These are phyloP conservation scores for Galerucella pusilla DNA, from an alignment of 2,888 invertebrate genomes.

Conservation along the genomic window DNA sequence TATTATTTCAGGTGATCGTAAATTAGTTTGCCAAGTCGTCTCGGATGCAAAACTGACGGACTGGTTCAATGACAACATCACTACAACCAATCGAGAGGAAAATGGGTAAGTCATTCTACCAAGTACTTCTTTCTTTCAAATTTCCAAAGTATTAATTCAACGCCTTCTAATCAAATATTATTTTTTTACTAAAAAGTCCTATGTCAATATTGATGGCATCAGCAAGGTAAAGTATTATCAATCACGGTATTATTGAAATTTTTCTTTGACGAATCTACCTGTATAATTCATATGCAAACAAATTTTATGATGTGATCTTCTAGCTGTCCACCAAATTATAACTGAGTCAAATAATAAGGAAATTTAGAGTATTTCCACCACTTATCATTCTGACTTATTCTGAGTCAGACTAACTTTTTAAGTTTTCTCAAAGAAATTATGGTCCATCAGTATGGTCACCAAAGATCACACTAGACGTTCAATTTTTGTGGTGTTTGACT, in stretches of 20 bases:
- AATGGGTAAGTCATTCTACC: constrained; percentile 54
- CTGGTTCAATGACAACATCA: constrained; percentile 85
- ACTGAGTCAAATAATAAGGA: too few relatives aligned
- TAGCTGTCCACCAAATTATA: too few relatives aligned
- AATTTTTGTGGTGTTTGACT: too few relatives aligned
- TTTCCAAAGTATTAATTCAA: neutral
- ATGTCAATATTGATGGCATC: constrained; percentile 94
- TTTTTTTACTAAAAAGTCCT: constrained; percentile 70
- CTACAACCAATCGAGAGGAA: constrained; percentile 76
- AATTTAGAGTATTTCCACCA: too few relatives aligned
- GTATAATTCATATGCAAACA: too few relatives aligned
- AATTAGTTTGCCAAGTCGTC: constrained; percentile 84
- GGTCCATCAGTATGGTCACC: too few relatives aligned
- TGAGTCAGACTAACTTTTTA: too few relatives aligned
- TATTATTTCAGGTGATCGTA: constrained; percentile 78
- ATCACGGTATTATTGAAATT: constrained; percentile 8
- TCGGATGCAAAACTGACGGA: constrained; percentile 90
- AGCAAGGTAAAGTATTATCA: constrained; percentile 84
- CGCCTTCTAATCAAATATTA: constrained; percentile 49
- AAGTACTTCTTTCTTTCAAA: neutral
- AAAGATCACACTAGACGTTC: too few relatives aligned
- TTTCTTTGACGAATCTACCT: neutral
- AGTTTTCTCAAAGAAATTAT: too few relatives aligned
- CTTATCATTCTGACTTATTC: too few relatives aligned
- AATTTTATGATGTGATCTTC: too few relatives aligned